These are phyloP conservation scores for Zosterops lateralis DNA, from an alignment of 2,113 vertebrate species.

Conservation along the genomic window DNA sequence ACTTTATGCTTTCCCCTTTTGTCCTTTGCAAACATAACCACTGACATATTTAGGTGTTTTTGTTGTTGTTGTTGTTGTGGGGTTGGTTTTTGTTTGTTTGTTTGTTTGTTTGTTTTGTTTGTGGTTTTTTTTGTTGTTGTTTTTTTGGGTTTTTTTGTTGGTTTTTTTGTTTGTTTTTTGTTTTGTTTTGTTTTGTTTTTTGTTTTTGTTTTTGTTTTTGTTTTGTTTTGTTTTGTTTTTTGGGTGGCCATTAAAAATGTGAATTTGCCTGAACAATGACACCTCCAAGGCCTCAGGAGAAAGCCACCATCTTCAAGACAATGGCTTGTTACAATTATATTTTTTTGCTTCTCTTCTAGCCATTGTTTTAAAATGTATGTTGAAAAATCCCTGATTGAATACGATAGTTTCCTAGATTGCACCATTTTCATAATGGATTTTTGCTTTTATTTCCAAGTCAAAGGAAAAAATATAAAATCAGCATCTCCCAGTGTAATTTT, in stretches of 20 bases:
- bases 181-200: no score
- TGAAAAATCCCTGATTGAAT: neutral
- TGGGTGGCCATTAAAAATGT: neutral
- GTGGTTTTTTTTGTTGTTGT: no score
- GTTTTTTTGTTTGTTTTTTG: no score
- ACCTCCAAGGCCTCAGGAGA: neutral
- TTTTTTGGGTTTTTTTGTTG: no score
- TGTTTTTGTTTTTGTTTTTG: no score
- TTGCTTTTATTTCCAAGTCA: neutral
- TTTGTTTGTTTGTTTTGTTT: no score
- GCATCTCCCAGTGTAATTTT: neutral
- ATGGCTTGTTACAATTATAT: neutral
- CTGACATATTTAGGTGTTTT: neutral
- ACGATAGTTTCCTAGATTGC: neutral
- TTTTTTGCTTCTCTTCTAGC: neutral
- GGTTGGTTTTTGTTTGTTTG: no score
- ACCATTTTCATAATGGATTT: neutral
- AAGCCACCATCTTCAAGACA: neutral
- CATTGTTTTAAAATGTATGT: neutral
- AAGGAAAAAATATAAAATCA: neutral
- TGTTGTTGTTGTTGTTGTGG: no score
- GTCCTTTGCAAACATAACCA: neutral
- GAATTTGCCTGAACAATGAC: neutral
- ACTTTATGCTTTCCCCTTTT: accelerated
- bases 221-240: no score